Percentiles rank a stretch among this genome's conserved stretches.
phyloP scores from a whole-genome alignment of 1,140 invertebrate genomes.

The Melitaea cinxia region DNA sequence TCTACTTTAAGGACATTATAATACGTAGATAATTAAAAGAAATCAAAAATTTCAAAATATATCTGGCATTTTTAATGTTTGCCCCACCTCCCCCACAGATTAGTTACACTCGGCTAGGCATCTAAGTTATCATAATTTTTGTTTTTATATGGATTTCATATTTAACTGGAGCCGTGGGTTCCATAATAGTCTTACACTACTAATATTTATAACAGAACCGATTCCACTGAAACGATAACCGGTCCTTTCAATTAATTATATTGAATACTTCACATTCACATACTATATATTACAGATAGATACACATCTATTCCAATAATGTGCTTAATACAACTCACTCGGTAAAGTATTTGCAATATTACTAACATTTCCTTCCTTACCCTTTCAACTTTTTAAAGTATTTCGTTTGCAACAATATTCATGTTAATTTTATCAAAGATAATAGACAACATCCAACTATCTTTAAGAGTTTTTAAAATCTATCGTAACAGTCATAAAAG shows the following conservation, averaged over 20 bases:
- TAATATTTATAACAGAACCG: conserved; percentile 33
- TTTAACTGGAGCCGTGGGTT: conserved; percentile 22
- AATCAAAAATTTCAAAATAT: conserved; percentile 81
- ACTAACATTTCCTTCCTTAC: conserved; percentile 12
- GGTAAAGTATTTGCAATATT: conserved; percentile 41
- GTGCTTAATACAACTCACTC: conserved; percentile 28
- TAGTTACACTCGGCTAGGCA: conserved; percentile 31
- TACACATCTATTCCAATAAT: conserved; percentile 34
- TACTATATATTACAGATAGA: neutral
- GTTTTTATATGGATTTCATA: conserved; percentile 60
- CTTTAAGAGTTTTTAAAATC: too few relatives aligned
- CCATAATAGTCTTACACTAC: conserved; percentile 59
- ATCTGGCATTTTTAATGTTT: conserved; percentile 80
- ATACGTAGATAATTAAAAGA: conserved; percentile 83
- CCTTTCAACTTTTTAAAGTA: neutral
- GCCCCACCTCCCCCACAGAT: conserved; percentile 50
- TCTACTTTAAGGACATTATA: conserved; percentile 83
- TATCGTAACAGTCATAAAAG: too few relatives aligned
- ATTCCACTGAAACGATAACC: conserved; percentile 34
- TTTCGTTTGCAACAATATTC: neutral
- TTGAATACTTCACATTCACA: conserved; percentile 32
- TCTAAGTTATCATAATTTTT: conserved; percentile 75
- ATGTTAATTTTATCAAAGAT: too few relatives aligned
- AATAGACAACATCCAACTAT: too few relatives aligned
- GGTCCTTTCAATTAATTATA: conserved; percentile 60